Evolutionary conservation across 2,113 vertebrate genomes (phyloP), one percentile per base, ranked within the genome.

Genomic region (Heterochromis multidens): DNA sequence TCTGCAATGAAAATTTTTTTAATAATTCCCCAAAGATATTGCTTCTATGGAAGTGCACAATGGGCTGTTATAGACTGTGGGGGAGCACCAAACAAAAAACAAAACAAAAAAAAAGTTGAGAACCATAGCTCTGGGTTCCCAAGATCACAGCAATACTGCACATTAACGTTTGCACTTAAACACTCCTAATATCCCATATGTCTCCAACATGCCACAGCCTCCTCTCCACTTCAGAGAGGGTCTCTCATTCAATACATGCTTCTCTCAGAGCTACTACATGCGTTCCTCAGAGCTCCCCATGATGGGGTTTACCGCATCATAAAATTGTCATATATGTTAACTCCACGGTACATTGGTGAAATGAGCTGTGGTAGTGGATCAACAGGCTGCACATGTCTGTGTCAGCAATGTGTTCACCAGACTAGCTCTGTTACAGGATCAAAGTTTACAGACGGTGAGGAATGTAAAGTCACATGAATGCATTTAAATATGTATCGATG

Each of bases 361-460:
- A 95, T 88, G 92, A 91, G 83, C 91, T 86, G 7, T 90, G 85
- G 81, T 65, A 2, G 83, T 54, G 76, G 86, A 93, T 82, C 86
- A 93, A 91, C 89, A 84, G 72, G 76, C 85, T 25, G 65, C 79
- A 85, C 78, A 89, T 84, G 81, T 65, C 43, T 81, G 74, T 23
- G 59, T 40, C 43, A 83, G 52, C 88, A 89, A 87, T 87, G 79
- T 63, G 76, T 60, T 84, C 29, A 63, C 35, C 60, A 72, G 80
- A 85, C 29, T 7, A 16, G 63, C 37, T 6, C 59, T 81, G 61
- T 89, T 72, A 21, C 56, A 83, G 84, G 83, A 81, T 82, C 31
- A 27, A 57, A 81, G 60, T 83, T 70, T 29, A 77, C 25, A 43
- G 52, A 82, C 10, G 25, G 80, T 6, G 23, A 80, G 56, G 80